phyloP scores from a whole-genome alignment of 2,888 invertebrate genomes.

The Synergus laeviventris region DNA sequence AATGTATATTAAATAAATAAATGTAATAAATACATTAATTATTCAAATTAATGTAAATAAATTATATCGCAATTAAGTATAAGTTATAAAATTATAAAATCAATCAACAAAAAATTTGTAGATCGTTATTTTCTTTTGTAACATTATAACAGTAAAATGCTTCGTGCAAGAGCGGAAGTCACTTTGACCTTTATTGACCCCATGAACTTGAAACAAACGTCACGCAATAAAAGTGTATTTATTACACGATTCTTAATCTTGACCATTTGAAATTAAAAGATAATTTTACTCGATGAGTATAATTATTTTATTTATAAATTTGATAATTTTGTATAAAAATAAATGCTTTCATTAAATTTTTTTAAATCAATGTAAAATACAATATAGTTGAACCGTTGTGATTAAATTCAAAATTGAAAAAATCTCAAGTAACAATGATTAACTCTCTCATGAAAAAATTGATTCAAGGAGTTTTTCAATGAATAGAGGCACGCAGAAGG shows the following conservation, averaged over 20 bases:
- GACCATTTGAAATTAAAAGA: background rate
- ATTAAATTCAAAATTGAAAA: background rate
- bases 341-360: no score
- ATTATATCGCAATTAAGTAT: background rate
- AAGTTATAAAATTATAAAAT: background rate
- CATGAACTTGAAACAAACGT: background rate
- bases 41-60: no score
- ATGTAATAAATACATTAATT: no score
- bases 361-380: background rate
- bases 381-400: background rate
- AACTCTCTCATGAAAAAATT: background rate
- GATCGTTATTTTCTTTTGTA: background rate
- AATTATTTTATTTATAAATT: no score
- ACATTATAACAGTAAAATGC: background rate
- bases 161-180: constrained; percentile 21
- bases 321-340: no score
- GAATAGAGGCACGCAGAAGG: constrained; percentile 8
- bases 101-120: background rate
- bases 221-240: background rate
- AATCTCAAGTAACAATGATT: background rate
- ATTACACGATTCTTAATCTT: constrained; percentile 7
- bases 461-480: background rate
- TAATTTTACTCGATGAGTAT: no score
- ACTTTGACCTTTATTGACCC: constrained; percentile 23
- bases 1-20: no score